phyloP scores from a whole-genome alignment of 2,113 vertebrate genomes.

The Lagopus muta region DNA sequence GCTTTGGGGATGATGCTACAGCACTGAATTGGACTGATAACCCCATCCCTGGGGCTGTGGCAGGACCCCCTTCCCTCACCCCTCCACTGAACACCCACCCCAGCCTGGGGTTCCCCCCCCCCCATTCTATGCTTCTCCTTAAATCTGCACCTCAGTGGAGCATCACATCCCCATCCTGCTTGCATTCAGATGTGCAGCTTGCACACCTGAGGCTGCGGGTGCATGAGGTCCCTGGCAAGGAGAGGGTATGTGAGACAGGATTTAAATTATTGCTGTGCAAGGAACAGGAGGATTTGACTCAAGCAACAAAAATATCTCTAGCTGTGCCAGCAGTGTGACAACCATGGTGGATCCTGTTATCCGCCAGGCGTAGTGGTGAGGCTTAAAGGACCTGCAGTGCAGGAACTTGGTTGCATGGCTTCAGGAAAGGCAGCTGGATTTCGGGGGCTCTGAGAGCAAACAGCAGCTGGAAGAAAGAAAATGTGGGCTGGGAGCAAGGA shows the following conservation, averaged over 20 bases:
- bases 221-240: rapidly evolving
- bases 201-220: rapidly evolving
- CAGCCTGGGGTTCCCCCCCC: not conserved
- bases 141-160: not conserved
- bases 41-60: too few species aligned
- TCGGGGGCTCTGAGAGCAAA: not conserved
- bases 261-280: constrained; percentile 46
- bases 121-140: not conserved
- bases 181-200: not conserved
- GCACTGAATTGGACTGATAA: not conserved
- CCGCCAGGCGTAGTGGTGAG: not conserved
- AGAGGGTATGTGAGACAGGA: not conserved
- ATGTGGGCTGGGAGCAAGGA: not conserved
- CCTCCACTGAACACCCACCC: rapidly evolving
- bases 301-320: constrained; percentile 12
- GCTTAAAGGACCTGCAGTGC: constrained; percentile 37
- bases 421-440: not conserved
- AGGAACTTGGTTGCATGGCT: not conserved
- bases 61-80: not conserved
- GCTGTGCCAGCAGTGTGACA: not conserved
- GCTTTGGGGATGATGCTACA: not conserved
- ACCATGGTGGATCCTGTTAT: constrained; percentile 61
- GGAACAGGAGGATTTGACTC: not conserved
- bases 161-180: not conserved
- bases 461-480: not conserved